Conservation (phyloP, 2,888 invertebrate species). For the Leptarthrus brevirostris region DNA sequence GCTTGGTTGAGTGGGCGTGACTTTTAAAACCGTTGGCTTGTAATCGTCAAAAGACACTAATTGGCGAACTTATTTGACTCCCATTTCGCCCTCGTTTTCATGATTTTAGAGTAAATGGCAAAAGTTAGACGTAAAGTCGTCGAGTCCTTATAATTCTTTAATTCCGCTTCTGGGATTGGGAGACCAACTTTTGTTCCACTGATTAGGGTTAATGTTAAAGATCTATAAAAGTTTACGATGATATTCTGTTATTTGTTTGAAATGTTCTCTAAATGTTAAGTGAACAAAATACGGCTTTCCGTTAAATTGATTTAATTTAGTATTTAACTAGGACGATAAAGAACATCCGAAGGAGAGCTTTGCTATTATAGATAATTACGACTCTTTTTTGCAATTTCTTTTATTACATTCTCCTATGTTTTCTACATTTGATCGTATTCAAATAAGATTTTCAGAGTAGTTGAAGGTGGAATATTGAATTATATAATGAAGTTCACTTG, state of each 20-base stretch:
- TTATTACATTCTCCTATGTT: too few relatives aligned
- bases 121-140: conserved; percentile 40
- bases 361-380: too few relatives aligned
- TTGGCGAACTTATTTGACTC: conserved; percentile 49
- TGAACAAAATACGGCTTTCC: too few relatives aligned
- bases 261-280: neutral
- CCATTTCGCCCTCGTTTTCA: conserved; percentile 29
- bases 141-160: conserved; percentile 30
- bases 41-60: conserved; percentile 49
- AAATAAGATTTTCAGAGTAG: too few relatives aligned
- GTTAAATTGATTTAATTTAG: too few relatives aligned
- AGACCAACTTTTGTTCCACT: conserved; percentile 40
- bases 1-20: conserved; percentile 10
- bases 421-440: too few relatives aligned
- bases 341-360: too few relatives aligned
- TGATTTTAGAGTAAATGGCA: conserved; percentile 44
- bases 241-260: conserved; percentile 39
- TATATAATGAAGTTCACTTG: too few relatives aligned
- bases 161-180: conserved; percentile 6
- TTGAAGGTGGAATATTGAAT: too few relatives aligned
- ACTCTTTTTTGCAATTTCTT: too few relatives aligned
- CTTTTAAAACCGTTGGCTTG: conserved; percentile 37
- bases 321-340: too few relatives aligned
- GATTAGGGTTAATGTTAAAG: conserved; percentile 40
- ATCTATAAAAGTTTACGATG: conserved; percentile 28